A percentile compares a stretch with the other conserved stretches of the same genome.
Conservation (phyloP, 2,797 vertebrate genomes). For the Coreius guichenoti region DNA sequence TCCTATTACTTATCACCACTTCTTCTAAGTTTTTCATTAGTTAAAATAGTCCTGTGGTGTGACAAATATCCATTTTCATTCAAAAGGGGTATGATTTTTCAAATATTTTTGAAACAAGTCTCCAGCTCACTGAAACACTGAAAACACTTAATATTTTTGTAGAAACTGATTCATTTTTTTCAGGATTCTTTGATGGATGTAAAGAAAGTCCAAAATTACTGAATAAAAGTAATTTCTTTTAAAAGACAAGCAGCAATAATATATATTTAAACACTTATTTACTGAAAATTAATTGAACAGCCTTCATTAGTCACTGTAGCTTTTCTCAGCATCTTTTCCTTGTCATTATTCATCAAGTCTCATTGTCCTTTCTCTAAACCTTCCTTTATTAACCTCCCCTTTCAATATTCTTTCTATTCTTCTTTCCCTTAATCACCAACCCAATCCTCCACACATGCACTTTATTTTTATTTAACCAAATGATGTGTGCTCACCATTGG, state of each 20-base stretch:
- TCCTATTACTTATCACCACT: neutral
- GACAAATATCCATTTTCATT: neutral
- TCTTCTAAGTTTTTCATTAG: neutral
- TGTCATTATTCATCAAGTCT: neutral
- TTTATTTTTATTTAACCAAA: slow-evolving; percentile 4
- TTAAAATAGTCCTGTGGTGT: neutral
- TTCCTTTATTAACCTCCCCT: slow-evolving; percentile 9
- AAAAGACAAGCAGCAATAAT: neutral
- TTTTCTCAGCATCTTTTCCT: neutral
- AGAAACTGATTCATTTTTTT: neutral
- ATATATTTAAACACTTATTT: neutral
- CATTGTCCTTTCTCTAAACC: neutral
- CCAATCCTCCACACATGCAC: neutral
- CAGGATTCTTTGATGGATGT: neutral
- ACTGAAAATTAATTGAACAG: neutral
- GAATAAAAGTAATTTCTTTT: neutral
- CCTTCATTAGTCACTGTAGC: neutral
- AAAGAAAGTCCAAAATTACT: neutral
- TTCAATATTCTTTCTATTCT: neutral
- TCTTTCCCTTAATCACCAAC: slow-evolving; percentile 9
- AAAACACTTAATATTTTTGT: neutral
- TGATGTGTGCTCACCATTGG: slow-evolving; percentile 80
- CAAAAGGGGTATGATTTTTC: neutral
- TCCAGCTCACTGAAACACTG: neutral
- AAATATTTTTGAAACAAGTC: neutral